Base-by-base conservation (phyloP, 1,140 invertebrate genomes). In the Caerostris extrusa region DNA sequence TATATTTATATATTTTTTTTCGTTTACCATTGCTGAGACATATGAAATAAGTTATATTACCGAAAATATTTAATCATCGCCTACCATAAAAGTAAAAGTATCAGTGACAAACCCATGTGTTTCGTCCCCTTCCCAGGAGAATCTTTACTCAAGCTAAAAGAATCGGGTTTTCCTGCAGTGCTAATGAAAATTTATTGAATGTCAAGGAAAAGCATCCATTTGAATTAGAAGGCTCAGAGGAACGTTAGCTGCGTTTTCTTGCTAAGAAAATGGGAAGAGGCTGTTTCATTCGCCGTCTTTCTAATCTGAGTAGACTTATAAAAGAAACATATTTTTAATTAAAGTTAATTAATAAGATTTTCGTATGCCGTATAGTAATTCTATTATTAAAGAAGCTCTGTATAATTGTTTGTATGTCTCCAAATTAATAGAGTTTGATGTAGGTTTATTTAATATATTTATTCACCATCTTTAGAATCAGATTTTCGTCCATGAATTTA, bases 141-240 rank as follows among this genome's bases (percentile, higher is more conserved):
- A 81, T 91, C 69, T 91, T 91, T 91, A 91, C 34, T n/a, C 69
- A 56, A 60, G 12, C 50, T 5, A 50, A 60, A 61, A 58, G 82
- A 82, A 71, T 82, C 81, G 81, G 69, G 89, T 50, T n/a, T 17
- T 55, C 61, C n/a, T 56, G 58, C 55, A 8, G 57, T 57, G 58
- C 89, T 91, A 91, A 91, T 91, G 89, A 91, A 91, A 91, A 91
- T 91, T 57, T 81, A 91, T 91, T 56, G 69, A 56, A 82, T 58
- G 69, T 14, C 56, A 6, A 10, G 57, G 58, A 57, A 91, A 60
- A 53, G 71, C 89, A 91, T 91, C 89, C 82, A 91, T 91, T 91
- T 91, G 89, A 91, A 91, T 91, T 91, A 91, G 69, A 55, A 53
- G 57, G 19, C 60, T 58, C 57, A 14, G 4, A 14, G 82, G 82